Conservation (phyloP, 1,140 invertebrate genomes). For the Cotesia vestalis region DNA sequence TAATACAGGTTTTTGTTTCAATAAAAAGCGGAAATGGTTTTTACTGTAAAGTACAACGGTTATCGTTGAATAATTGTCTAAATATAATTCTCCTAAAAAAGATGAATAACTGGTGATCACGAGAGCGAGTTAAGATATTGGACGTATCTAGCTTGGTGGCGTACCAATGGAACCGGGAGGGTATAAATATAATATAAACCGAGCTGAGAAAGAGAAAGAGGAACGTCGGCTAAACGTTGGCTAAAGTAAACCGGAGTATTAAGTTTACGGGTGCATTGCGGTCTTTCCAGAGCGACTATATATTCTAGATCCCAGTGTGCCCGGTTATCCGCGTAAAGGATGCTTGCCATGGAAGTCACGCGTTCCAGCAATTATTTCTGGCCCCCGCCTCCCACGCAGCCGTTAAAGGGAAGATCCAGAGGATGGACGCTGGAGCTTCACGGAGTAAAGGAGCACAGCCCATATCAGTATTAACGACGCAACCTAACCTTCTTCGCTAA, state of each 20-base stretch:
- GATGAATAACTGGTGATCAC: conserved; percentile 10
- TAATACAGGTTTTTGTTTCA: too few species aligned
- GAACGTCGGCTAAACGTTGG: not conserved
- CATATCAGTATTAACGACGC: conserved; percentile 41
- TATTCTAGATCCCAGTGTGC: not conserved
- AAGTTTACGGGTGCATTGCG: conserved; percentile 61
- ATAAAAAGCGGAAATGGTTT: too few species aligned
- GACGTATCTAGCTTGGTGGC: conserved; percentile 23
- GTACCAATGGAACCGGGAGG: conserved; percentile 2
- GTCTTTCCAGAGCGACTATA: conserved; percentile 45
- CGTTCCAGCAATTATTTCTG: conserved; percentile 58
- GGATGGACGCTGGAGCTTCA: conserved; percentile 20
- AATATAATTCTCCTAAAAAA: too few species aligned
- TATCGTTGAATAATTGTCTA: too few species aligned
- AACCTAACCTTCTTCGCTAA: conserved; percentile 43
- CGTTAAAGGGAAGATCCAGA: not conserved
- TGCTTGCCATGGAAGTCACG: conserved; percentile 58
- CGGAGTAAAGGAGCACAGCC: not conserved
- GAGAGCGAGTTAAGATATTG: conserved; percentile 24
- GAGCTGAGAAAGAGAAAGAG: conserved; percentile 3
- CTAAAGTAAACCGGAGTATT: conserved; percentile 42
- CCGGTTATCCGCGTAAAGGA: conserved; percentile 20
- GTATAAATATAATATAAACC: not conserved
- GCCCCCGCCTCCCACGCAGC: conserved; percentile 46
- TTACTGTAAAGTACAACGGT: too few species aligned